These are phyloP conservation scores for Geophilus truncorum DNA, from an alignment of 2,888 invertebrate genomes.

Conservation along the genomic window DNA sequence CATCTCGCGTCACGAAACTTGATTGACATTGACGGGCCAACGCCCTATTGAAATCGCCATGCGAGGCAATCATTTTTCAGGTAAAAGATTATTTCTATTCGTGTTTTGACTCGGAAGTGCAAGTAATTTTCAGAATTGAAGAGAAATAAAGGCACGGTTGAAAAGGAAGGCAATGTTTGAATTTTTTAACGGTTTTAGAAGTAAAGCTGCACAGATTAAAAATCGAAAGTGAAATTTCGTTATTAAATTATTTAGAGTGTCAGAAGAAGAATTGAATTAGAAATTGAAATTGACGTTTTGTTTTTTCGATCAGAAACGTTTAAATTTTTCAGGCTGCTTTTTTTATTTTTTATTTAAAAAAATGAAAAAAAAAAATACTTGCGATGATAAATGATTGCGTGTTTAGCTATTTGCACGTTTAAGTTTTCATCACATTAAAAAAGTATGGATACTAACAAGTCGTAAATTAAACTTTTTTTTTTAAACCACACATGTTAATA, in stretches of 20 bases:
- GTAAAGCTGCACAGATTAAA: background rate
- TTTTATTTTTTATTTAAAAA: too few species aligned
- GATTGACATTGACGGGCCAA: background rate
- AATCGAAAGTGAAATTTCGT: background rate
- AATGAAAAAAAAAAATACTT: too few species aligned
- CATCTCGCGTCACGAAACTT: background rate
- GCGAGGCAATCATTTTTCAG: background rate
- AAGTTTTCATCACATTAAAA: background rate
- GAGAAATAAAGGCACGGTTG: background rate
- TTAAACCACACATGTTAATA: background rate
- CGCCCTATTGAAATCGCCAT: background rate
- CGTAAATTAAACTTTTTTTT: background rate
- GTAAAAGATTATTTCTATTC: constrained; percentile 2
- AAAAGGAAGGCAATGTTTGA: background rate
- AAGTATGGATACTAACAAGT: background rate
- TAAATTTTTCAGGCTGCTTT: background rate
- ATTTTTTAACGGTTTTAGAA: background rate
- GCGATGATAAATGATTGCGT: background rate
- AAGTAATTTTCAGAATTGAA: background rate
- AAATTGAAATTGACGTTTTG: background rate
- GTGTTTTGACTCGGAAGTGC: background rate
- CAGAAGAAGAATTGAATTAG: background rate
- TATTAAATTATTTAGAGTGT: constrained; percentile 8
- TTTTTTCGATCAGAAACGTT: background rate
- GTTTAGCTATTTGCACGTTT: background rate